Percentiles rank a stretch among this genome's conserved stretches.
These are phyloP conservation scores for Drosophila affinis DNA, from an alignment of 2,888 invertebrate genomes.

Conservation along the genomic window DNA sequence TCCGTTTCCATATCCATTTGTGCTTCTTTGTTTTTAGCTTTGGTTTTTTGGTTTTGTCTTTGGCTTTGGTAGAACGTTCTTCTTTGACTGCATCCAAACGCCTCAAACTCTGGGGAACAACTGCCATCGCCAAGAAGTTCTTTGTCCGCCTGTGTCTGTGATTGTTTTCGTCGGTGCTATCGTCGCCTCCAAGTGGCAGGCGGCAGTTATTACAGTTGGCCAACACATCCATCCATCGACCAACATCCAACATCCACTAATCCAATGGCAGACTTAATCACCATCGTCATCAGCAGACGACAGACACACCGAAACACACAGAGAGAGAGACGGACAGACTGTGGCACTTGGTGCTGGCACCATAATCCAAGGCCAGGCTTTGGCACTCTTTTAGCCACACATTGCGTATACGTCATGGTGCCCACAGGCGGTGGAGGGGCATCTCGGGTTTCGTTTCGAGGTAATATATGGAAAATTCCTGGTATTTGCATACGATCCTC, in stretches of 20 bases:
- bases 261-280: slow-evolving; percentile 34
- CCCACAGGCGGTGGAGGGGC: background rate
- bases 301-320: background rate
- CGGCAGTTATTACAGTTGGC: slow-evolving; percentile 74
- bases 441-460: slow-evolving; percentile 48
- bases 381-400: slow-evolving; percentile 8
- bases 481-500: slow-evolving; percentile 48
- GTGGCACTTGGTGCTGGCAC: slow-evolving; percentile 44
- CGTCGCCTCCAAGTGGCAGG: slow-evolving; percentile 65
- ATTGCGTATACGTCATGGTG: slow-evolving; percentile 65
- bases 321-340: background rate
- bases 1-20: slow-evolving; percentile 8
- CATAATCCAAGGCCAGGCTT: slow-evolving; percentile 21
- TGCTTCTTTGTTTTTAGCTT: slow-evolving; percentile 20
- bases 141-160: slow-evolving; percentile 56
- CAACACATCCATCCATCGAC: slow-evolving; percentile 57
- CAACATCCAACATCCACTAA: slow-evolving; percentile 8
- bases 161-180: slow-evolving; percentile 57
- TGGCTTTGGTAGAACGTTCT: slow-evolving; percentile 8
- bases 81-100: slow-evolving; percentile 52
- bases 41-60: too few species aligned
- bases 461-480: slow-evolving; percentile 67
- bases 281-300: slow-evolving; percentile 16
- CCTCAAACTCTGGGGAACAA: slow-evolving; percentile 54
- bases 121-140: slow-evolving; percentile 53